Evolutionary conservation across 2,113 vertebrate species (phyloP).

Genomic region (Coracopsis vasa): DNA sequence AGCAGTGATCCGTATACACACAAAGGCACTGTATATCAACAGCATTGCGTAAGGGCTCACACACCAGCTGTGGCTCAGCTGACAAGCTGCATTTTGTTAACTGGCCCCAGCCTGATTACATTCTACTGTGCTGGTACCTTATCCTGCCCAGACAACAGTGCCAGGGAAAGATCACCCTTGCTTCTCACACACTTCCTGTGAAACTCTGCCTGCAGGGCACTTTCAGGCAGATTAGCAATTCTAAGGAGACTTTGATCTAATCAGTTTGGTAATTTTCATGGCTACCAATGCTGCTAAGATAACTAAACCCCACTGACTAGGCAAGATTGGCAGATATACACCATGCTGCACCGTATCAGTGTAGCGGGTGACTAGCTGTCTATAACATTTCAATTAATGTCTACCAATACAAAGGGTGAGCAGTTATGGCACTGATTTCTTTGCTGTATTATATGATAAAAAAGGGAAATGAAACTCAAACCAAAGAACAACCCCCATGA

Average conservation of each 20-base stretch:
- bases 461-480: background rate
- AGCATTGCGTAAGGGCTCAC: background rate
- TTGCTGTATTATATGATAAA: background rate
- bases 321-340: background rate
- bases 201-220: background rate
- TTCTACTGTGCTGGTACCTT: fast-evolving
- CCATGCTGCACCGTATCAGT: background rate
- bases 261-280: background rate
- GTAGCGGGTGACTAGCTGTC: background rate
- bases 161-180: background rate
- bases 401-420: background rate
- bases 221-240: background rate
- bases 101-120: background rate
- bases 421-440: background rate
- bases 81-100: background rate
- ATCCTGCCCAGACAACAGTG: fast-evolving
- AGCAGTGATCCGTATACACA: background rate
- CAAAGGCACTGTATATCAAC: background rate
- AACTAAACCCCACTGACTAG: background rate
- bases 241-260: background rate
- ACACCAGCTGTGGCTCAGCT: background rate
- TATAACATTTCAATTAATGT: background rate
- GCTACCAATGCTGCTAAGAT: background rate
- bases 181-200: background rate
- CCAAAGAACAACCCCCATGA: background rate